phyloP scores from a whole-genome alignment of 2,888 invertebrate species.

The Patella ulyssiponensis region DNA sequence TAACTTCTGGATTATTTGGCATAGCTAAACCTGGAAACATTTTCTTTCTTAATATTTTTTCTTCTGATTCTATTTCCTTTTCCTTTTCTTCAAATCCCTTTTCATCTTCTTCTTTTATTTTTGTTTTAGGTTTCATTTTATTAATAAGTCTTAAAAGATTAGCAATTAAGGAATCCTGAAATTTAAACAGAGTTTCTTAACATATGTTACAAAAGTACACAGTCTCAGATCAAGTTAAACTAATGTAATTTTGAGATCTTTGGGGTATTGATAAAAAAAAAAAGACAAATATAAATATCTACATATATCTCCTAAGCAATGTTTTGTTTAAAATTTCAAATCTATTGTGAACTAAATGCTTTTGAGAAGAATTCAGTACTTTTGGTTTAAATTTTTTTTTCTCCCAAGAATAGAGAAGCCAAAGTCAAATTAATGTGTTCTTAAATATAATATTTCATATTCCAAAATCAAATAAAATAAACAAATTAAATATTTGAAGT shows the following conservation, averaged over 20 bases:
- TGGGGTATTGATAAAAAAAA: too few relatives aligned
- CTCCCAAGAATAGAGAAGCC: background rate
- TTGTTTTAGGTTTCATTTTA: conserved; percentile 83
- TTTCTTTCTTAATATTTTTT: conserved; percentile 67
- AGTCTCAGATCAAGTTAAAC: too few relatives aligned
- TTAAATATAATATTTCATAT: too few relatives aligned
- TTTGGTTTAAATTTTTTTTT: too few relatives aligned
- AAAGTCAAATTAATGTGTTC: background rate
- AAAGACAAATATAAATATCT: too few relatives aligned
- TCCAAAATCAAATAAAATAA: background rate
- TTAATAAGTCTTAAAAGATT: conserved; percentile 95
- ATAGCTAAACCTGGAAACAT: conserved; percentile 72
- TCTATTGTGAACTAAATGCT: too few relatives aligned
- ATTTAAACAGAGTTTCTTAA: conserved; percentile 3
- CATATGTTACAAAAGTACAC: too few relatives aligned
- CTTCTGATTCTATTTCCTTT: conserved; percentile 47
- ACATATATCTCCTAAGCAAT: too few relatives aligned
- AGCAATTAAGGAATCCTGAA: conserved; percentile 89
- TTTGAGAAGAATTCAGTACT: too few relatives aligned
- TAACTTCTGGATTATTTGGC: conserved; percentile 72
- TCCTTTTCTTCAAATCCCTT: conserved; percentile 44
- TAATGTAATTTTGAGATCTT: too few relatives aligned
- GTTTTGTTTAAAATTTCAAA: too few relatives aligned
- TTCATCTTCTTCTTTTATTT: conserved; percentile 45
- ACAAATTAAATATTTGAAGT: background rate